Conservation (phyloP, 2,797 vertebrate species). For the Cyprinodon diabolis region DNA sequence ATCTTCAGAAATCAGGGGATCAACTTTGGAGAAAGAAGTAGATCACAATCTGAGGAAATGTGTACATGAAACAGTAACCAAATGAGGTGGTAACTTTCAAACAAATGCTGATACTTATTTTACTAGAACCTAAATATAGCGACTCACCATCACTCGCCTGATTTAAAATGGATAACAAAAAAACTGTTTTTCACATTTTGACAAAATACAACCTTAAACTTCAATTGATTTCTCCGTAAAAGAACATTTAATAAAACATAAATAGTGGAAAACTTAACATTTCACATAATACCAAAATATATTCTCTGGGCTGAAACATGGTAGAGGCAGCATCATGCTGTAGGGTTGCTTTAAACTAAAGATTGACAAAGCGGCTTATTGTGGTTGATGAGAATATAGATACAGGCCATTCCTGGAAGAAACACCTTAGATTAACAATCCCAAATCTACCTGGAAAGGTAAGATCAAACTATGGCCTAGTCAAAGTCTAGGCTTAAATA, state of each 20-base stretch:
- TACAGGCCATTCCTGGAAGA: too few relatives aligned
- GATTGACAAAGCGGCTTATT: background rate
- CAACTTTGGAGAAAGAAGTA: conserved; percentile 36
- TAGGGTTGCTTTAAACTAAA: background rate
- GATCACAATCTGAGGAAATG: conserved; percentile 18
- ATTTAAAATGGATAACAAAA: background rate
- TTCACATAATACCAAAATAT: background rate
- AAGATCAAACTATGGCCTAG: background rate
- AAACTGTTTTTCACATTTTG: background rate
- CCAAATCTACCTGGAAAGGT: background rate
- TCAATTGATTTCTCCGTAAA: background rate
- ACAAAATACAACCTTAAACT: background rate
- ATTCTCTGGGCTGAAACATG: background rate
- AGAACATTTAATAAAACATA: background rate
- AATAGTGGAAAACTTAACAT: background rate
- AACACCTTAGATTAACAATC: background rate
- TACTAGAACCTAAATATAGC: background rate
- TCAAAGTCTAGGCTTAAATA: background rate
- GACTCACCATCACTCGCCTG: background rate
- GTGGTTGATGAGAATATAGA: background rate
- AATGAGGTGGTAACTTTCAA: background rate
- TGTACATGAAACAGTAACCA: background rate
- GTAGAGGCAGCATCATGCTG: background rate
- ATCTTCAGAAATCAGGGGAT: conserved; percentile 31
- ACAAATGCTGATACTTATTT: background rate